phyloP scores from a whole-genome alignment of 2,888 invertebrate species.

The Dasypogon diadema region DNA sequence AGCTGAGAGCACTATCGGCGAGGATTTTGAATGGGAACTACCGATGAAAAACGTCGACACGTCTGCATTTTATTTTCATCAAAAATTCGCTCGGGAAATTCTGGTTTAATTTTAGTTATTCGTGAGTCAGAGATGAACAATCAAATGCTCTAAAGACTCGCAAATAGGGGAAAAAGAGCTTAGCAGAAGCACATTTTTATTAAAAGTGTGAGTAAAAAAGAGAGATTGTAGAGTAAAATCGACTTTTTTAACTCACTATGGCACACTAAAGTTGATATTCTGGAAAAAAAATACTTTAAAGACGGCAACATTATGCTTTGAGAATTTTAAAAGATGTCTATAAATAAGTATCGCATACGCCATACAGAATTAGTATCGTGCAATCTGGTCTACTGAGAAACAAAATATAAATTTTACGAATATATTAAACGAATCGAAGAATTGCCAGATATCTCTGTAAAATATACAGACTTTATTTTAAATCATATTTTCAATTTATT shows the following conservation, averaged over 20 bases:
- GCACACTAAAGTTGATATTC: too few species aligned
- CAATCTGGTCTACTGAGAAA: background rate
- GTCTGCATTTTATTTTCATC: constrained; percentile 52
- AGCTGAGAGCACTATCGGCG: constrained; percentile 47
- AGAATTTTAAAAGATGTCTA: background rate
- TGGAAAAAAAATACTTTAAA: background rate
- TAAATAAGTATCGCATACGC: constrained; percentile 2
- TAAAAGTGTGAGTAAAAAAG: background rate
- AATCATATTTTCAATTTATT: too few species aligned
- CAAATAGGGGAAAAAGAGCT: background rate
- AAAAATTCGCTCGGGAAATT: constrained; percentile 49
- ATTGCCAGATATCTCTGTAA: too few species aligned
- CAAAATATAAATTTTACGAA: background rate
- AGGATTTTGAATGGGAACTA: constrained; percentile 51
- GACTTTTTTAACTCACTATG: too few species aligned
- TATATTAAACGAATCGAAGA: background rate
- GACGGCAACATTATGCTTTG: background rate
- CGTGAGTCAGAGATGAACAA: constrained; percentile 50
- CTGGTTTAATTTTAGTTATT: constrained; percentile 51
- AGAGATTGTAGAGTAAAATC: background rate
- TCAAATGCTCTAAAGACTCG: background rate
- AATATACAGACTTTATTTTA: too few species aligned
- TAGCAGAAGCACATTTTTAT: background rate
- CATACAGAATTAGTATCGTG: background rate
- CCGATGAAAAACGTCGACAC: constrained; percentile 45